Conservation (phyloP, 2,888 invertebrate species). For the Hecatera dysodea region DNA sequence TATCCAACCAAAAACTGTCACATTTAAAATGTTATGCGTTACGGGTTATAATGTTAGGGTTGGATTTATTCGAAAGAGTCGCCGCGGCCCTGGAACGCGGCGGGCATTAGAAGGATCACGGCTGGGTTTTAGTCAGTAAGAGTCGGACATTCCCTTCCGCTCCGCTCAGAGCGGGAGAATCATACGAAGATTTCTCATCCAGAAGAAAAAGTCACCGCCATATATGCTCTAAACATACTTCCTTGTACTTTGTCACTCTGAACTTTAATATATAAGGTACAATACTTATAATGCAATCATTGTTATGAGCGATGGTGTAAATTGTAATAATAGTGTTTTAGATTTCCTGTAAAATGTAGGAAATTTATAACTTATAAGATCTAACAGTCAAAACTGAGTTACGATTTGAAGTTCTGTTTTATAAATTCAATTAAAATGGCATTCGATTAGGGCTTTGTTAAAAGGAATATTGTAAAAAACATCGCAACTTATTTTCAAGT, state of each 20-base stretch:
- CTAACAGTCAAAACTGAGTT: constrained; percentile 10
- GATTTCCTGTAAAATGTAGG: constrained; percentile 44
- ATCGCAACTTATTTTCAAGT: not conserved
- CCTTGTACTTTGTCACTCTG: constrained; percentile 19
- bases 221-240: constrained; percentile 14
- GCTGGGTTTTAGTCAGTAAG: too few relatives aligned
- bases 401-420: constrained; percentile 3
- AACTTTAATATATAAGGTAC: constrained; percentile 25
- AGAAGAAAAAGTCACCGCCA: not conserved
- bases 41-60: too few relatives aligned
- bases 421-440: not conserved
- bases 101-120: too few relatives aligned
- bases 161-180: too few relatives aligned
- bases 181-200: too few relatives aligned
- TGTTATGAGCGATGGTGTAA: constrained; percentile 12
- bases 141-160: too few relatives aligned
- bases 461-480: not conserved
- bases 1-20: too few relatives aligned
- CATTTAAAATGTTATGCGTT: too few relatives aligned
- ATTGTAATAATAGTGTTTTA: constrained; percentile 32
- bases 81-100: too few relatives aligned
- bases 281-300: constrained; percentile 14
- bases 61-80: too few relatives aligned
- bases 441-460: not conserved
- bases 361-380: constrained; percentile 46